phyloP scores from a whole-genome alignment of 2,113 vertebrate genomes.

The Pogona vitticeps region DNA sequence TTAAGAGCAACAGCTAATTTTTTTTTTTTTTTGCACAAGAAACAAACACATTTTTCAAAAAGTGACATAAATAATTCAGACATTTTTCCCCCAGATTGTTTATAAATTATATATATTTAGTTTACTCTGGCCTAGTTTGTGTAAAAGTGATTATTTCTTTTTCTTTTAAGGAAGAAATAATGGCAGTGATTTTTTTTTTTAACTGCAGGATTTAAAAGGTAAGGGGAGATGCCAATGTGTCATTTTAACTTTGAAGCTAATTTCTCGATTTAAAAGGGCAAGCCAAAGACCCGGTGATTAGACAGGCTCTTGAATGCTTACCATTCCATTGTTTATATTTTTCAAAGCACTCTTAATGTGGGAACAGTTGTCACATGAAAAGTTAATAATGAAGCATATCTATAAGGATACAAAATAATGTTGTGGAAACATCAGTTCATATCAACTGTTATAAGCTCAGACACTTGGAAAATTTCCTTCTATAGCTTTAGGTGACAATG shows the following conservation, averaged over 20 bases:
- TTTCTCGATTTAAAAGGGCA: slow-evolving; percentile 55
- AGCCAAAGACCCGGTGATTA: slow-evolving; percentile 8
- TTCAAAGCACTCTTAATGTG: slow-evolving; percentile 60
- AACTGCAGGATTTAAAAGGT: slow-evolving; percentile 63
- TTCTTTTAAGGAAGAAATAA: slow-evolving; percentile 25
- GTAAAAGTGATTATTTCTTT: slow-evolving; percentile 65
- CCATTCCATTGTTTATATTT: slow-evolving; percentile 58
- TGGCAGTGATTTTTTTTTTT: slow-evolving; percentile 61
- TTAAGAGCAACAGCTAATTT: slow-evolving; percentile 78
- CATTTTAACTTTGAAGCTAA: slow-evolving; percentile 49
- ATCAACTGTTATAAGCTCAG: slow-evolving; percentile 52
- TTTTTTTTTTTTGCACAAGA: slow-evolving; percentile 69
- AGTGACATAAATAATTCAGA: slow-evolving; percentile 81
- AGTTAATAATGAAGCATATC: slow-evolving; percentile 74
- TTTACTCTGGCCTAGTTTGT: slow-evolving; percentile 82
- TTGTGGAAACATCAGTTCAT: slow-evolving; percentile 40
- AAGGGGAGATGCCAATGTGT: slow-evolving; percentile 61
- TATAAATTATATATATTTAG: slow-evolving; percentile 85
- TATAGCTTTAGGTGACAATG: slow-evolving; percentile 49
- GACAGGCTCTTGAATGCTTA: neutral
- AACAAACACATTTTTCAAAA: slow-evolving; percentile 81
- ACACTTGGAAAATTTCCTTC: slow-evolving; percentile 38
- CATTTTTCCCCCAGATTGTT: slow-evolving; percentile 78
- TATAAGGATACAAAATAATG: slow-evolving; percentile 66
- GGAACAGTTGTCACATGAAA: slow-evolving; percentile 79